Percentiles rank a stretch among this genome's conserved stretches.
These are phyloP conservation scores for Schizaphis graminum DNA, from an alignment of 2,888 invertebrate species.

Conservation along the genomic window DNA sequence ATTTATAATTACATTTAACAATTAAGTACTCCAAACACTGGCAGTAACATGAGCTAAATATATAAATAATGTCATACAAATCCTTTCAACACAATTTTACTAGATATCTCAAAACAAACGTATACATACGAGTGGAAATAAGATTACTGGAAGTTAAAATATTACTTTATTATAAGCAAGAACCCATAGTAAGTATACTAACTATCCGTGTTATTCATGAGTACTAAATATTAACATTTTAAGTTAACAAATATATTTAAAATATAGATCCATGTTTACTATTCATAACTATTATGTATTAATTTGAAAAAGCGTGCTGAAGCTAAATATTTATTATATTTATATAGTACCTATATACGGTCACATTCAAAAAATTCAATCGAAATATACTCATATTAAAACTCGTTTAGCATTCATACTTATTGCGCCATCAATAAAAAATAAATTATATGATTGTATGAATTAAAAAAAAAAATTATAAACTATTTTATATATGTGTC, in stretches of 20 bases:
- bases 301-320: neutral
- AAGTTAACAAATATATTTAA: neutral
- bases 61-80: constrained; percentile 49
- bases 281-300: neutral
- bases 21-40: neutral
- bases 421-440: neutral
- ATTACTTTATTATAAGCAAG: neutral
- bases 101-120: neutral
- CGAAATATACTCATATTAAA: neutral
- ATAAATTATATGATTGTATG: too few species aligned
- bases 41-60: neutral
- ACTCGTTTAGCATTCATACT: neutral
- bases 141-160: constrained; percentile 4
- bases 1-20: constrained; percentile 26
- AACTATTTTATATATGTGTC: too few species aligned
- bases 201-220: neutral
- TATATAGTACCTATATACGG: too few species aligned
- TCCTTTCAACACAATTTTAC: constrained; percentile 26
- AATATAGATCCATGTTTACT: neutral
- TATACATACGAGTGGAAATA: neutral
- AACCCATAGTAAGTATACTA: neutral
- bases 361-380: neutral
- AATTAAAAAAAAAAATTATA: neutral
- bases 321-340: neutral
- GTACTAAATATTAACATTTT: neutral